Percentiles rank a stretch among this genome's conserved stretches.
phyloP scores from a whole-genome alignment of 2,113 vertebrate species.

The Pollimyrus isidori region DNA sequence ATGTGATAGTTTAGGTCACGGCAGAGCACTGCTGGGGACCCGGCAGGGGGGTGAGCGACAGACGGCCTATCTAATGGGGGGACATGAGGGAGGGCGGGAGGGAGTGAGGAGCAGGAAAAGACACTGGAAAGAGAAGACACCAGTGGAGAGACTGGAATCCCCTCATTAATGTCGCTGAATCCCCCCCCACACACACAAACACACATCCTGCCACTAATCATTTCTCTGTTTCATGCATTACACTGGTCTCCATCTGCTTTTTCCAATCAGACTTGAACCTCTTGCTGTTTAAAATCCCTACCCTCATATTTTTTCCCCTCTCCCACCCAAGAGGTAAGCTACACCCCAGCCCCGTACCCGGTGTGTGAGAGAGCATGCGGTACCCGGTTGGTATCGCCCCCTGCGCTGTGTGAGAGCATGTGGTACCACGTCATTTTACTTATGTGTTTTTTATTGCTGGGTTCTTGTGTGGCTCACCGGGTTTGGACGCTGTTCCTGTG shows the following conservation, averaged over 20 bases:
- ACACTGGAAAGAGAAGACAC: background rate
- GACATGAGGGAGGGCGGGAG: background rate
- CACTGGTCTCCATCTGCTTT: slow-evolving; percentile 27
- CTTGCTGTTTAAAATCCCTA: slow-evolving; percentile 27
- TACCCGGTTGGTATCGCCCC: background rate
- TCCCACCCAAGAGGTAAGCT: background rate
- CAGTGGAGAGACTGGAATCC: background rate
- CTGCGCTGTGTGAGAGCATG: background rate
- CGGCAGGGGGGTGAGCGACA: background rate
- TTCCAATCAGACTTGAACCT: slow-evolving; percentile 22
- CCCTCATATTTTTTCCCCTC: background rate
- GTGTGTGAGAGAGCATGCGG: background rate
- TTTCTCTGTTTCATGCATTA: slow-evolving; percentile 23
- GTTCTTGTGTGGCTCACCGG: background rate
- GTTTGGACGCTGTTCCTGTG: no score
- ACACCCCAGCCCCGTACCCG: background rate
- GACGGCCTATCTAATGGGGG: background rate
- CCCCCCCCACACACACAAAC: background rate
- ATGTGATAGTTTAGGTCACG: background rate
- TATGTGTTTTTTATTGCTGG: background rate
- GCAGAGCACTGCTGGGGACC: background rate
- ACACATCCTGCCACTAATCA: background rate
- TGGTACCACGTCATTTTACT: background rate
- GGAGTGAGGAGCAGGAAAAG: background rate
- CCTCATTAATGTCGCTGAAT: background rate